Evolutionary conservation across 1,140 invertebrate genomes (phyloP), one percentile per base, ranked within the genome.

Genomic region (Andricus grossulariae): DNA sequence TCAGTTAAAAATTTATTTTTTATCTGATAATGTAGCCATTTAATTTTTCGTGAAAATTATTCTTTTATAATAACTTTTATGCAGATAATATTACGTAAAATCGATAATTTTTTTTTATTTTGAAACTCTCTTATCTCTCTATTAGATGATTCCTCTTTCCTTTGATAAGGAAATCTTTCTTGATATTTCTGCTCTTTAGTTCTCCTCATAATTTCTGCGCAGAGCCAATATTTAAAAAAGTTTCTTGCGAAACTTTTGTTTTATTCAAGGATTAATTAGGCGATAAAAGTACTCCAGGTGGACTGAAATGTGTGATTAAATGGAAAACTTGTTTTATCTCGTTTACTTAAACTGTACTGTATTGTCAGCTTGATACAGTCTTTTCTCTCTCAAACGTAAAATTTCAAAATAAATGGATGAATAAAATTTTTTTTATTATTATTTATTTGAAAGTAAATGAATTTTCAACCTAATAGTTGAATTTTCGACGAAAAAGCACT

Each of bases 261-360:
- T 70, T 18, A 21, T 54, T 70, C 45, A 25, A 19, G 45, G 57
- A 51, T 71, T 81, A 85, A 85, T 83, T 85, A 80, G 19, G 32
- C 13, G 12, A 50, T 50, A 71, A 71, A 50, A 50, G 39, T 70
- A 45, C 18, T 32, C 19, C 21, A 15, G 4, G 32, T 5, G 21
- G 55, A 16, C 15, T 32, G 25, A 66, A 66, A 66, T 25, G 25
- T 12, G 25, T 39, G 25, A 54, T 1, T 18, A 54, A 54, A 15
- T 54, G 51, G 18, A 18, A 54, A 54, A 54, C 51, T 54, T 16
- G 51, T 54, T 54, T 18, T 54, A 54, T 54, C 5, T n/a, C 1
- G 13, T 54, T 54, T 18, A 18, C 51, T 15, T 18, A 54, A n/a
- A 54, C 15, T 32, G 51, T 12, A 3, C 8, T 51, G 50, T 51